Evolutionary conservation across 2,888 invertebrate genomes (phyloP).

Genomic region (Agriopis marginaria): DNA sequence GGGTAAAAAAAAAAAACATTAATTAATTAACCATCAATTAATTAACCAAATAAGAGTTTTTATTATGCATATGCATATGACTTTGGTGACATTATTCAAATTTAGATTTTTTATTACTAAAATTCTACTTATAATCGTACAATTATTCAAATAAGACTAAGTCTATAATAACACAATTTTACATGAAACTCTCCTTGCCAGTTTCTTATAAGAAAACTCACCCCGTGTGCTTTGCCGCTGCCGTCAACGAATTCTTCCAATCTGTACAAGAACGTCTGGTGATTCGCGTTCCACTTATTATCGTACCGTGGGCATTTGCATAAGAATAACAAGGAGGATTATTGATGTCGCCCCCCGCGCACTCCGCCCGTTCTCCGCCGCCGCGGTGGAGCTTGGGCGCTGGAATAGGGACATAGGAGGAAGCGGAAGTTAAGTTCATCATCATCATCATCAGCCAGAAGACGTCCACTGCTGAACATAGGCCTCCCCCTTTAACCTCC

Average conservation of each 20-base stretch:
- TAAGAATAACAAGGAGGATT: slow-evolving; percentile 86
- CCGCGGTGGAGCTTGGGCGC: slow-evolving; percentile 36
- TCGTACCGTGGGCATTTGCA: slow-evolving; percentile 84
- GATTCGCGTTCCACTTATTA: slow-evolving; percentile 85
- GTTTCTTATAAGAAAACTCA: slow-evolving; percentile 19
- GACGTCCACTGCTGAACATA: no score
- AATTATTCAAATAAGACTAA: no score
- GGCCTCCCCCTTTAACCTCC: no score
- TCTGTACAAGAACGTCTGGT: slow-evolving; percentile 82
- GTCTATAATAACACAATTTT: neutral
- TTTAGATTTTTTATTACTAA: no score
- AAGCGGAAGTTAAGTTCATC: slow-evolving; percentile 16
- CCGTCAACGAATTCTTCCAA: slow-evolving; percentile 79
- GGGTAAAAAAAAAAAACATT: no score
- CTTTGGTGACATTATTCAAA: no score
- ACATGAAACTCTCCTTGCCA: neutral
- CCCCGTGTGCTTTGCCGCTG: slow-evolving; percentile 44
- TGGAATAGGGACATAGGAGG: slow-evolving; percentile 39
- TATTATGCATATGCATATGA: no score
- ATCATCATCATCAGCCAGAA: no score
- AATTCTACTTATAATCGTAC: no score
- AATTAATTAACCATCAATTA: no score
- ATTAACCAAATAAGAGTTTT: no score
- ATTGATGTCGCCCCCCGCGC: slow-evolving; percentile 75
- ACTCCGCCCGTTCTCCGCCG: slow-evolving; percentile 40